Evolutionary conservation across 2,113 vertebrate genomes (phyloP).

Genomic region (Epinephelus fuscoguttatus): DNA sequence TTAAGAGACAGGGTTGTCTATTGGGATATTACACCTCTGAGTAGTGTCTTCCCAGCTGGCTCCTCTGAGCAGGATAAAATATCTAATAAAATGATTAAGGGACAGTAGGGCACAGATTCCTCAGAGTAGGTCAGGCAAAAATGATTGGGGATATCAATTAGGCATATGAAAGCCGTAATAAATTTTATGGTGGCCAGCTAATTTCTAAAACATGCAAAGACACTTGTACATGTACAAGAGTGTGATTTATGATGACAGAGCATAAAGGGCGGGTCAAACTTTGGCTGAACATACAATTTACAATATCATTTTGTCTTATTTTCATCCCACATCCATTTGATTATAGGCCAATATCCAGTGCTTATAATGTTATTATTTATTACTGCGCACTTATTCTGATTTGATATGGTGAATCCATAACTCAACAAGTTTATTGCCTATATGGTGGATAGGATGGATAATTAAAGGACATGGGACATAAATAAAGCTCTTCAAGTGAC

Average conservation of each 20-base stretch:
- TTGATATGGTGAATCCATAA: conserved; percentile 7
- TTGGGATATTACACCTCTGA: background rate
- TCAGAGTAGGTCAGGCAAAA: background rate
- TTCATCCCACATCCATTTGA: conserved; percentile 4
- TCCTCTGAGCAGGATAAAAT: background rate
- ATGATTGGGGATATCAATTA: background rate
- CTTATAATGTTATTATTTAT: conserved; percentile 17
- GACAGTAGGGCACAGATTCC: background rate
- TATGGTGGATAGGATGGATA: conserved; percentile 2
- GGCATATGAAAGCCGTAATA: background rate
- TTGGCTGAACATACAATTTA: background rate
- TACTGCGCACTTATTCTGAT: conserved; percentile 10
- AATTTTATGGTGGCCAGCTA: background rate
- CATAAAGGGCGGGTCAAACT: background rate
- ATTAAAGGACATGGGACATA: conserved; percentile 10
- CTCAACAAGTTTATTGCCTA: background rate
- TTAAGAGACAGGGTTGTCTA: background rate
- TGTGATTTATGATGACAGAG: background rate
- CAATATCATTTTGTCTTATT: background rate
- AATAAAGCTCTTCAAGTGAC: conserved; percentile 19
- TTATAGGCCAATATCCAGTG: background rate
- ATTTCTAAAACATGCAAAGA: conserved; percentile 13
- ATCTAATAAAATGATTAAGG: background rate
- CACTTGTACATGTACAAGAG: background rate
- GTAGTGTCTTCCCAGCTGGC: background rate